These are phyloP conservation scores for Microtus montanus DNA, from an alignment of 2,113 vertebrate species.

Conservation along the genomic window DNA sequence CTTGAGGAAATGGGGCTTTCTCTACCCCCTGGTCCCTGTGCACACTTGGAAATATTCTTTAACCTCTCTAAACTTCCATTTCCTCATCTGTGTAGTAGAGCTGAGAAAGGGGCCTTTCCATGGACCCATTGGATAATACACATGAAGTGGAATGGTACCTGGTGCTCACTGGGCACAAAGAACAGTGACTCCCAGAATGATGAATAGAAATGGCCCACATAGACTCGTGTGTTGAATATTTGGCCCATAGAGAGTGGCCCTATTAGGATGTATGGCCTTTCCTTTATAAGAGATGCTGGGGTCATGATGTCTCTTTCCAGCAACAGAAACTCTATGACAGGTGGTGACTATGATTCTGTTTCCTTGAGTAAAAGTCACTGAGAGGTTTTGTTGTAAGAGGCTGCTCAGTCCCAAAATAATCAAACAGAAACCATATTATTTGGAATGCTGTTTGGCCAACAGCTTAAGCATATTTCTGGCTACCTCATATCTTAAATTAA, in stretches of 20 bases:
- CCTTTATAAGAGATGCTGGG: not conserved
- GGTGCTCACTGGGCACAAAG: not conserved
- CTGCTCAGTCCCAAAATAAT: no score
- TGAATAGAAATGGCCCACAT: not conserved
- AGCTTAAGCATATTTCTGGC: no score
- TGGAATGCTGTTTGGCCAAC: no score
- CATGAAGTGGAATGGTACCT: not conserved
- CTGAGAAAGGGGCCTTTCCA: not conserved
- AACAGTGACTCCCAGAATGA: not conserved
- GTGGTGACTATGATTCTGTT: not conserved
- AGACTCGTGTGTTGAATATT: not conserved
- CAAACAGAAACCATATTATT: no score
- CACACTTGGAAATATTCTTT: not conserved
- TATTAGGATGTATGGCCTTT: not conserved
- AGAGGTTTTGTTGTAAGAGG: not conserved
- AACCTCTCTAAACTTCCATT: not conserved
- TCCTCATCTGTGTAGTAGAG: not conserved
- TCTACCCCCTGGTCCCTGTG: not conserved
- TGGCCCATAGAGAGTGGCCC: not conserved
- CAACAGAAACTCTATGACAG: not conserved
- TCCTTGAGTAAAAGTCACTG: constrained; percentile 17
- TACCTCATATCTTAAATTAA: no score
- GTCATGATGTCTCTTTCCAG: not conserved
- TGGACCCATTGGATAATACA: not conserved
- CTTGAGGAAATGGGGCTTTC: constrained; percentile 14